These are phyloP conservation scores for Drosophila anomelani DNA, from an alignment of 2,888 invertebrate species.

Conservation along the genomic window DNA sequence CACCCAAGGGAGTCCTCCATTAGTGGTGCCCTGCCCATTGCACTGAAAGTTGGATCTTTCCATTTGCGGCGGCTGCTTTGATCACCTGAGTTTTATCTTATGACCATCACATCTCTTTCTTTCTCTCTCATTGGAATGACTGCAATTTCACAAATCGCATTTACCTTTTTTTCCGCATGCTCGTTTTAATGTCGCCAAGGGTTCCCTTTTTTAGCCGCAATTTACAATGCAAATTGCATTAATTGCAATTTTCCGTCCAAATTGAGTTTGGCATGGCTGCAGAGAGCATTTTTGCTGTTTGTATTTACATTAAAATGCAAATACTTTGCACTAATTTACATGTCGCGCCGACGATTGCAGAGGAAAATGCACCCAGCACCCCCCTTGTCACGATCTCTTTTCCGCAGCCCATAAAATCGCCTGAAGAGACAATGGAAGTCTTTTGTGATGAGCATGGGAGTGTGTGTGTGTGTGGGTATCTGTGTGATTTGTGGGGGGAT, in stretches of 20 bases:
- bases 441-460: conserved; percentile 60
- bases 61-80: conserved; percentile 30
- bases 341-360: conserved; percentile 53
- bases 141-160: conserved; percentile 46
- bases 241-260: conserved; percentile 58
- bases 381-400: background rate
- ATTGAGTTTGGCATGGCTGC: conserved; percentile 39
- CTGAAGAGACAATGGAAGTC: conserved; percentile 67
- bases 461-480: conserved; percentile 6
- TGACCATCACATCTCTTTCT: conserved; percentile 31
- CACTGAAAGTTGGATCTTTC: conserved; percentile 8
- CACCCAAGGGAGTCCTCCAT: conserved; percentile 3
- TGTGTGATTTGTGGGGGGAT: conserved; percentile 1
- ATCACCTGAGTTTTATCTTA: conserved; percentile 30
- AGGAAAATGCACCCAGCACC: conserved; percentile 18
- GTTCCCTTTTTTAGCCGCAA: conserved; percentile 40
- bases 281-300: conserved; percentile 30
- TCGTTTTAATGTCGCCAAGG: conserved; percentile 26
- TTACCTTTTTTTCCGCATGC: conserved; percentile 28
- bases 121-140: conserved; percentile 32
- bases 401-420: conserved; percentile 15
- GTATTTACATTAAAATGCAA: conserved; percentile 65
- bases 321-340: conserved; percentile 74
- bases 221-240: conserved; percentile 64
- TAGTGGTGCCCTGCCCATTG: conserved; percentile 11